A percentile compares a stretch with the other conserved stretches of the same genome.
Conservation (phyloP, 2,797 vertebrate genomes). For the Rhinatrema bivittatum region DNA sequence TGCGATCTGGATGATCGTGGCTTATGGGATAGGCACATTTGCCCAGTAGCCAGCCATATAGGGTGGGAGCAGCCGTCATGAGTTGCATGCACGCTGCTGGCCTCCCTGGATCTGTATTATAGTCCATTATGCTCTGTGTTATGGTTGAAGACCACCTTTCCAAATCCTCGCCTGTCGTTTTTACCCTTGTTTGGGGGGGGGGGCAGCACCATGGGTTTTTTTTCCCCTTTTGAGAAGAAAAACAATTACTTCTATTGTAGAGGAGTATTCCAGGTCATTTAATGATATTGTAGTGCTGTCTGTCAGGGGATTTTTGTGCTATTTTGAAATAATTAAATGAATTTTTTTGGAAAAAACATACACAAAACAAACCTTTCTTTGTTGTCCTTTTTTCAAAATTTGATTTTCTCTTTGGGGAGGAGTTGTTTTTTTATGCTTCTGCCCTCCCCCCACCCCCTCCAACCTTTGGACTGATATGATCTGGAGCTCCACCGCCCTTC, state of each 20-base stretch:
- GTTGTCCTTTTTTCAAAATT: too few relatives aligned
- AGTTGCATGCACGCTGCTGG: conserved; percentile 2
- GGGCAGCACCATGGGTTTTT: too few relatives aligned
- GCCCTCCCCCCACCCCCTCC: too few relatives aligned
- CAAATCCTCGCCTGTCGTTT: conserved; percentile 16
- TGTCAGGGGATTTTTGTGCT: conserved; percentile 60
- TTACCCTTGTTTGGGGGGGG: too few relatives aligned
- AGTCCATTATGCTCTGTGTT: conserved; percentile 48
- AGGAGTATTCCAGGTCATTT: conserved; percentile 41
- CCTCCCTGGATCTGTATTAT: conserved; percentile 44
- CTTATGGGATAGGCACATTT: too few relatives aligned
- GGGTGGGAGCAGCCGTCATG: conserved; percentile 8
- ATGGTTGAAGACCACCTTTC: conserved; percentile 11
- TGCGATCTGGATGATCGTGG: too few relatives aligned
- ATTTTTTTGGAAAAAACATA: conserved; percentile 55
- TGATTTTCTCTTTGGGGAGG: too few relatives aligned
- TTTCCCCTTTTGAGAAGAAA: conserved; percentile 33
- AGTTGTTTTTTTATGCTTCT: too few relatives aligned
- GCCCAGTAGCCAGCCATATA: too few relatives aligned
- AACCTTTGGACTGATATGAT: too few relatives aligned
- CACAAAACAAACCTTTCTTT: too few relatives aligned
- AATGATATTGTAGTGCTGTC: conserved; percentile 54
- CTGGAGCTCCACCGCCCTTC: too few relatives aligned
- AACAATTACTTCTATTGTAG: conserved; percentile 45
- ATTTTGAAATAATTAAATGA: conserved; percentile 62